A percentile compares a stretch with the other conserved stretches of the same genome.
Evolutionary conservation across 2,797 vertebrate genomes (phyloP).

Genomic region (Leuciscus waleckii): DNA sequence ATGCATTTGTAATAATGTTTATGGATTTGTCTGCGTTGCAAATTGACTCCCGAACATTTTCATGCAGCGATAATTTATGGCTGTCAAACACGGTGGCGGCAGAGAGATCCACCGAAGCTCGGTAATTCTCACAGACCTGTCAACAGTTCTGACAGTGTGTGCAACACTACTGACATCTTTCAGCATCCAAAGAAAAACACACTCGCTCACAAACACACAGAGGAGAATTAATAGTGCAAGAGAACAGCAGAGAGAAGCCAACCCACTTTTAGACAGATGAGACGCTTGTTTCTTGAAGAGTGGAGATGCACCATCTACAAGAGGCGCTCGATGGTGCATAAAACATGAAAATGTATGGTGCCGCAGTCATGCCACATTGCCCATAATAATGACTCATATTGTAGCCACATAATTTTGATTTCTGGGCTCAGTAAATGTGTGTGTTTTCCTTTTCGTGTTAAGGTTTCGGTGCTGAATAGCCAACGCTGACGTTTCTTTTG

Average conservation of each 20-base stretch:
- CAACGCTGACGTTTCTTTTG: background rate
- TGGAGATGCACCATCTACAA: constrained; percentile 74
- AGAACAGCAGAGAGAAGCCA: constrained; percentile 67
- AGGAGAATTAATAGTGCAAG: constrained; percentile 82
- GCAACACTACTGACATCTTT: constrained; percentile 77
- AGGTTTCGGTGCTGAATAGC: constrained; percentile 20
- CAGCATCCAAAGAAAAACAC: constrained; percentile 78
- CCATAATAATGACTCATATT: constrained; percentile 74
- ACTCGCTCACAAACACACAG: constrained; percentile 69
- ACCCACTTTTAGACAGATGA: constrained; percentile 67
- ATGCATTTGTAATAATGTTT: constrained; percentile 82
- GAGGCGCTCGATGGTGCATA: constrained; percentile 80
- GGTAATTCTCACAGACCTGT: constrained; percentile 82
- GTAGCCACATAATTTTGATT: constrained; percentile 71
- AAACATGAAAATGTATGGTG: constrained; percentile 82
- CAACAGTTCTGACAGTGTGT: constrained; percentile 82
- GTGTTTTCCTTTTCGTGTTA: constrained; percentile 32
- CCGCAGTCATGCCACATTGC: constrained; percentile 69
- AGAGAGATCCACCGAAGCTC: constrained; percentile 79
- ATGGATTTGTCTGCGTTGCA: constrained; percentile 73
- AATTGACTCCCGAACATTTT: constrained; percentile 71
- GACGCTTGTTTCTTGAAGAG: constrained; percentile 73
- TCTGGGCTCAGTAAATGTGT: constrained; percentile 60
- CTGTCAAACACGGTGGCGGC: constrained; percentile 77
- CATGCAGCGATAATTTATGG: constrained; percentile 80